Conservation (phyloP, 2,113 vertebrate genomes). For the Apodemus speciosus region DNA sequence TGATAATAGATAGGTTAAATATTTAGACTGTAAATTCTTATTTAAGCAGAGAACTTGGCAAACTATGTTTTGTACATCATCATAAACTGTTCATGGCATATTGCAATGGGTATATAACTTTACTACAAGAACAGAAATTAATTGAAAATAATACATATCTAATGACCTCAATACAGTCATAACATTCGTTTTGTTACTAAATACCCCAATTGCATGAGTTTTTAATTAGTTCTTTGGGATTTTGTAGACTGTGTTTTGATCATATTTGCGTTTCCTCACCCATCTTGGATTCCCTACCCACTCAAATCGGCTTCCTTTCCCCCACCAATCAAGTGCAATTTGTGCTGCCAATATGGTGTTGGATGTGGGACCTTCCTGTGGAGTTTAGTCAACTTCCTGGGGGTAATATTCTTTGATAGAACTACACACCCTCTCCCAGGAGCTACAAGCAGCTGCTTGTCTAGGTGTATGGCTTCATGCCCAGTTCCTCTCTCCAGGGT, state of each 20-base stretch:
- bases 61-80: not conserved
- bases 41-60: conserved; percentile 15
- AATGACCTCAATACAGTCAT: not conserved
- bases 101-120: not conserved
- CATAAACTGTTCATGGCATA: not conserved
- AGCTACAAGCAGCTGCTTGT: not conserved
- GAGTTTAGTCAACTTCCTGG: not conserved
- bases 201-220: not conserved
- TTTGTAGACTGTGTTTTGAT: not conserved
- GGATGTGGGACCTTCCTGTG: not conserved
- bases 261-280: not conserved
- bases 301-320: not conserved
- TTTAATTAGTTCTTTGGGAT: not conserved
- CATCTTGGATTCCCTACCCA: not conserved
- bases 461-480: not conserved
- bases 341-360: too few relatives aligned
- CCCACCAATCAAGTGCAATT: too few relatives aligned
- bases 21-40: not conserved
- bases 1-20: conserved; percentile 5
- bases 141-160: not conserved
- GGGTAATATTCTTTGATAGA: not conserved
- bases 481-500: not conserved
- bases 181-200: not conserved
- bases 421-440: not conserved
- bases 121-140: conserved; percentile 9